phyloP scores from a whole-genome alignment of 2,797 vertebrate genomes.

The Alouatta caraya region DNA sequence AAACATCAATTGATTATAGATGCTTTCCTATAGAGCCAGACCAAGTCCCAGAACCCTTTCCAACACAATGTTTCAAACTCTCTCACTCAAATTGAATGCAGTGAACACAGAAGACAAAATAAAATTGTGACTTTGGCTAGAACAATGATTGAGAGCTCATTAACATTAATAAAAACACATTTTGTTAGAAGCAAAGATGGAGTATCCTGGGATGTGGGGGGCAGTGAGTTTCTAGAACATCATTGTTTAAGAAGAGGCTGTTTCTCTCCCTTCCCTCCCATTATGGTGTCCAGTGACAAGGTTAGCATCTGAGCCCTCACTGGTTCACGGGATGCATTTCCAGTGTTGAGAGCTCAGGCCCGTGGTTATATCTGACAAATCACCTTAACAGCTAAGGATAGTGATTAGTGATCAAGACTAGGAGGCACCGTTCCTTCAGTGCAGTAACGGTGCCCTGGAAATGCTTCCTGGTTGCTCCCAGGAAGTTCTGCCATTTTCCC shows the following conservation, averaged over 20 bases:
- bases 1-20: background rate
- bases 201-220: background rate
- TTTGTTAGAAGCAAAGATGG: background rate
- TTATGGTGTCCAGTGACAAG: background rate
- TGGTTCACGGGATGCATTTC: background rate
- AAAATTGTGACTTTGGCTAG: background rate
- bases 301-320: background rate
- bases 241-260: background rate
- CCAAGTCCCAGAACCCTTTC: background rate
- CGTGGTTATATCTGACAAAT: too few species aligned
- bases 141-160: background rate
- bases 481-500: background rate
- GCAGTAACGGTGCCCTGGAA: background rate
- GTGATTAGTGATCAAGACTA: background rate
- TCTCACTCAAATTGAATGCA: background rate
- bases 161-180: background rate
- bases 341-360: background rate
- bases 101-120: background rate
- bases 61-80: background rate
- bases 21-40: background rate
- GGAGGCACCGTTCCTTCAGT: background rate
- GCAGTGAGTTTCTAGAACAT: background rate
- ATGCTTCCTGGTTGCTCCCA: background rate
- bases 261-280: background rate
- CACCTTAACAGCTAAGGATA: background rate